These are phyloP conservation scores for Acanthurus lineatus DNA, from an alignment of 2,797 vertebrate species.

Conservation along the genomic window DNA sequence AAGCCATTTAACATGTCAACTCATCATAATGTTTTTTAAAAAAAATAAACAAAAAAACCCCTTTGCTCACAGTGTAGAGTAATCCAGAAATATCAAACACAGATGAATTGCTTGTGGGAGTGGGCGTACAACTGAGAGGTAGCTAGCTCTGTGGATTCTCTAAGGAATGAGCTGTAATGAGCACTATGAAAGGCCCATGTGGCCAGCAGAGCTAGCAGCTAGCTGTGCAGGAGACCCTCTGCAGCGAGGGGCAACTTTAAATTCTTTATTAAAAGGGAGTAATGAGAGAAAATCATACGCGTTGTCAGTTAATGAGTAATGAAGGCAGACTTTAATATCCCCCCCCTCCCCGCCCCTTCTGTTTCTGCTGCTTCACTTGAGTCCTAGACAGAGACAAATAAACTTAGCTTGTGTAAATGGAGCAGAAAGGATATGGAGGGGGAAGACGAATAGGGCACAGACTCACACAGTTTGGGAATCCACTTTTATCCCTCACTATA, in stretches of 20 bases:
- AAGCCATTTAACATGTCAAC: constrained; percentile 11
- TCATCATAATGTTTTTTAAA: constrained; percentile 11
- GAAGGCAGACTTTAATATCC: not conserved
- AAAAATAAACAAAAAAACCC: not conserved
- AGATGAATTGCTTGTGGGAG: constrained; percentile 58
- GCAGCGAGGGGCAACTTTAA: not conserved
- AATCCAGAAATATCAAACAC: constrained; percentile 29
- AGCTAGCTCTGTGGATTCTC: constrained; percentile 31
- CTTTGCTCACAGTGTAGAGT: not conserved
- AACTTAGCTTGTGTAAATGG: constrained; percentile 69
- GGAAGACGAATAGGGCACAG: constrained; percentile 52
- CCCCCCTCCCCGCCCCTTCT: too few relatives aligned
- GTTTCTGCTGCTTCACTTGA: constrained; percentile 39
- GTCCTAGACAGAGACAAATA: constrained; percentile 66
- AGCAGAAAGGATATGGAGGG: constrained; percentile 60
- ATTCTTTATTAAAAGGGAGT: constrained; percentile 36
- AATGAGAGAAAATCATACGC: constrained; percentile 35
- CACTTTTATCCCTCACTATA: constrained; percentile 69
- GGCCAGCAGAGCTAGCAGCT: constrained; percentile 37
- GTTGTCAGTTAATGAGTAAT: constrained; percentile 43
- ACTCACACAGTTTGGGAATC: constrained; percentile 68
- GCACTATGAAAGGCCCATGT: constrained; percentile 54
- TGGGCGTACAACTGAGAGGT: constrained; percentile 36
- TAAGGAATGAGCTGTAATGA: constrained; percentile 60
- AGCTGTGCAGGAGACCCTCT: constrained; percentile 26